Conservation (phyloP, 2,888 invertebrate genomes). For the Pasiphila rectangulata region DNA sequence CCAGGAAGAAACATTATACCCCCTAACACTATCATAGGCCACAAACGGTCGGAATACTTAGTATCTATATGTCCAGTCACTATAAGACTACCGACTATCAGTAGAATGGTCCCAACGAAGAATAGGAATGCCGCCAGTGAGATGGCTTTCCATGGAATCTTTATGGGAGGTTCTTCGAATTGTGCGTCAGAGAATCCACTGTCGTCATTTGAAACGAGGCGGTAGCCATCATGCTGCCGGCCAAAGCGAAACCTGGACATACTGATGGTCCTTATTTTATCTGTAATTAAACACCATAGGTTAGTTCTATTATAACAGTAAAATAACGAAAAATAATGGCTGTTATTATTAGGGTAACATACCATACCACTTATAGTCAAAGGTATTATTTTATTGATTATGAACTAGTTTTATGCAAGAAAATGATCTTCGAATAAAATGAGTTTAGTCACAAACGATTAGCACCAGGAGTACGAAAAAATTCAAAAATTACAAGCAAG, state of each 20-base stretch:
- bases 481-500: neutral
- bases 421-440: neutral
- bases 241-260: constrained; percentile 83
- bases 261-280: constrained; percentile 47
- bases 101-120: constrained; percentile 86
- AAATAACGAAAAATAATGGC: too few species aligned
- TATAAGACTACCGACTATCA: constrained; percentile 89
- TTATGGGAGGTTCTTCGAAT: constrained; percentile 83
- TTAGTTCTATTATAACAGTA: too few species aligned
- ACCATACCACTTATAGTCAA: neutral
- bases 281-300: constrained; percentile 38
- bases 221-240: constrained; percentile 83
- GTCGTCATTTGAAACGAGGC: constrained; percentile 77
- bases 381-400: neutral
- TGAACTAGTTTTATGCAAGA: too few species aligned
- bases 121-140: constrained; percentile 87
- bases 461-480: neutral
- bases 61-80: constrained; percentile 90
- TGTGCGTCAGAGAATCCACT: constrained; percentile 87
- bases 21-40: constrained; percentile 94
- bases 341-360: too few species aligned
- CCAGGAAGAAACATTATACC: constrained; percentile 95
- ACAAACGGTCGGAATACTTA: constrained; percentile 92
- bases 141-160: constrained; percentile 93
- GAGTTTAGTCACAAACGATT: too few species aligned